Base-by-base conservation (phyloP, 2,113 vertebrate species). In the Beaufortia kweichowensis region DNA sequence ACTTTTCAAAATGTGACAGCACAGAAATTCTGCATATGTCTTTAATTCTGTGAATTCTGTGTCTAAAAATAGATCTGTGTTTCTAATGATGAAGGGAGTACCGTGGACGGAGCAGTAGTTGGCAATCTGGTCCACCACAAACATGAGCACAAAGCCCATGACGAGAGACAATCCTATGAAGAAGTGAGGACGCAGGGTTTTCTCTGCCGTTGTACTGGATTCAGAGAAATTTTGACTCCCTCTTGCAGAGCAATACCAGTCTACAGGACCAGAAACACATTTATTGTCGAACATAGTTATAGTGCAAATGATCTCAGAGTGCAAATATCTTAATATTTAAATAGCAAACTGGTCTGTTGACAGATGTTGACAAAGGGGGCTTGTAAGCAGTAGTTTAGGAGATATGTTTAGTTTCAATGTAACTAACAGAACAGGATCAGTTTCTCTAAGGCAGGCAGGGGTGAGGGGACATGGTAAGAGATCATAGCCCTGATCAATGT, bases 101-200 rank as follows among this genome's bases (percentile, higher is more conserved):
- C 93, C 91, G 0, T 78, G 86, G 33, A 48, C 80, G 41, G 89
- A 90, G 35, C 85, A 83, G 81, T 91, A 93, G 70, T 79, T 86
- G 41, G 84, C 86, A 3, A 92, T 86, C 84, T 93, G 92, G 80
- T 94, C 91, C 19, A 93, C 90, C 2, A 90, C 78, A 82, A 94
- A 94, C 93, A 94, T 94, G 31, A 94, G 87, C 53, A 81, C 89
- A 84, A 94, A 94, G 1, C 93, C 93, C 0, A 87, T 75, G 0
- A 92, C 91, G 14, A 94, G 78, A 50, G 91, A 85, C 46, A 90
- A 33, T 3, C 93, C 91, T 1, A 93, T 93, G 67, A 91, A 75
- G 75, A 92, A 86, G 6, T 86, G 86, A 23, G 90, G 83, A 2
- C 90, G 83, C 4, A 43, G 57, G 19, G 79, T 77, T 43, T 56